Base-by-base conservation (phyloP, 2,888 invertebrate genomes). In the Trichopoda pennipes region DNA sequence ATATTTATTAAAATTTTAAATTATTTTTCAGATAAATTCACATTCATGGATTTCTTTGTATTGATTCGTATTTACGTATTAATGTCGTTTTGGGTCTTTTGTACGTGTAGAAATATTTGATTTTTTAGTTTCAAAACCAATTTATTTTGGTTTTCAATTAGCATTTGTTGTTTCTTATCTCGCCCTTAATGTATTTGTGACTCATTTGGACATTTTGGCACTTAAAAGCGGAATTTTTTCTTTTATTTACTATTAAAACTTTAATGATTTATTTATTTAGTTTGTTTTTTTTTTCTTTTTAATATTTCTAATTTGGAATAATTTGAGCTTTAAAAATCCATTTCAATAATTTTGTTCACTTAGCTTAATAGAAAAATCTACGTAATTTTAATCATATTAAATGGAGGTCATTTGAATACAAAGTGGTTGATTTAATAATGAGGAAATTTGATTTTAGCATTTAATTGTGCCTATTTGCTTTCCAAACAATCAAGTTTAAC, bases 131-230 rank as follows among this genome's bases (percentile, higher is more conserved):
- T 14, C 3, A 4, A 4, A 44, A 44, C 2, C n/a, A 4, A 44
- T 44, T 16, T 44, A 16, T 44, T n/a, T 44, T 14, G 10, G 10
- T 42, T 42, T 42, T 42, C 12, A 42, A 7, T 44, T 44, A 44
- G 6, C 6, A 44, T 47, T 21, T 56, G 38, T 38, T 38, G 2
- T 56, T 56, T 12, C 38, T 56, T 56, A 56, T 47, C 19, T 56
- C 12, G 56, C 47, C 69, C 55, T 68, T 56, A 56, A 69, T 56
- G 44, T 44, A 47, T 56, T 17, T 47, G 10, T 19, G 44, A 32
- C 19, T 44, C 19, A 16, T 47, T 69, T 56, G 19, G 16, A 47
- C 23, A 56, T 32, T n/a, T 69, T 56, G 32, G 47, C 69, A 69
- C 56, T 69, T 55, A 16, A 28, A 55, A 44, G 16, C 14, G 16